Evolutionary conservation across 2,888 invertebrate species (phyloP), one percentile per base, ranked within the genome.

Genomic region (Chromoteleia sp.): DNA sequence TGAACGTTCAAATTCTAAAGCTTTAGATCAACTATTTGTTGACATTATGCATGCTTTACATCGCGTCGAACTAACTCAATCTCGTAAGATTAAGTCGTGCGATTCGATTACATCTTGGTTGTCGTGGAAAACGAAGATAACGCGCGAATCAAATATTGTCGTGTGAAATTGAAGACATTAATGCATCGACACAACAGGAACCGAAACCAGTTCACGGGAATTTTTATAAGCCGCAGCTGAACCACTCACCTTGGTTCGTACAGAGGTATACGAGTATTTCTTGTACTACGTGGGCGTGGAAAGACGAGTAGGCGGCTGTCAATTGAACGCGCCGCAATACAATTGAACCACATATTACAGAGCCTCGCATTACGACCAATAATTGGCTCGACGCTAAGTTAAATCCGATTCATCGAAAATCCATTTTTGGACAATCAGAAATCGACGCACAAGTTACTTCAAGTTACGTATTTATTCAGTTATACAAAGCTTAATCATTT

Each of bases 291-390:
- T 75, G 41, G 75, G 80, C 75, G 73, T 73, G 70, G 65, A 81
- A 81, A 81, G 80, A 81, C 80, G 80, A 81, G 80, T 81, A 81
- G 80, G 80, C 65, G 74, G 80, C n/a, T 58, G 70, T 43, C 36
- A n/a, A n/a, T n/a, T n/a, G n/a, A n/a, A n/a, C n/a, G n/a, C n/a
- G n/a, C 29, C 61, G 19, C 74, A 56, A 58, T 17, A 65, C 78
- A 67, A 73, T 43, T 71, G 71, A 48, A 78, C 67, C 17, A 43
- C 48, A 56, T 41, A 48, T 56, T 48, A 50, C 52, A 50, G 30
- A 48, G 68, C 39, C 21, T 61, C 29, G 36, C 54, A 30, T 25
- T 56, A 19, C 63, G 17, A 30, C 39, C 19, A 58, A 58, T 75
- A 65, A 75, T 67, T 58, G 65, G 21, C 41, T 25, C 14, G n/a